Percentiles rank a stretch among this genome's conserved stretches.
Conservation (phyloP, 2,113 vertebrate species). For the Thamnaconus septentrionalis region DNA sequence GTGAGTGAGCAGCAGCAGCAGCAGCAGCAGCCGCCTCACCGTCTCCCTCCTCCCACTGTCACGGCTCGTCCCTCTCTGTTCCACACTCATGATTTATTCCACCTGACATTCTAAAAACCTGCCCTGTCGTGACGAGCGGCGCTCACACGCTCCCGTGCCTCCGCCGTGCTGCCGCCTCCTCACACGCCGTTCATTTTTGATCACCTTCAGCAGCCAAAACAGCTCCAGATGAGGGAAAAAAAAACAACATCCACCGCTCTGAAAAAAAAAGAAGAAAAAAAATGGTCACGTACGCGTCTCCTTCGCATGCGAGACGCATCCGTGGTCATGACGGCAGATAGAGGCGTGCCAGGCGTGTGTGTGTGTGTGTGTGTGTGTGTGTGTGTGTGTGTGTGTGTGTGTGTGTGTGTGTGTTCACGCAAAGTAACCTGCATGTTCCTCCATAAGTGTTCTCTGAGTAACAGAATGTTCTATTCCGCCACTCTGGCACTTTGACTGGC, state of each 20-base stretch:
- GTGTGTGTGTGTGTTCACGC: constrained; percentile 28
- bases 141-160: constrained; percentile 6
- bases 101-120: constrained; percentile 68
- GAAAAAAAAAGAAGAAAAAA: constrained; percentile 7
- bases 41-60: no score
- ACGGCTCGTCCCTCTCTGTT: constrained; percentile 14
- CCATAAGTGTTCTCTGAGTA: constrained; percentile 58
- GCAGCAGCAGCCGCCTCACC: no score
- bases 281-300: constrained; percentile 24
- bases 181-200: constrained; percentile 49
- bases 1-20: constrained; percentile 23
- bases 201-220: constrained; percentile 36
- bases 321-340: not conserved
- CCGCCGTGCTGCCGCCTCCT: constrained; percentile 14
- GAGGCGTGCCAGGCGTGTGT: not conserved
- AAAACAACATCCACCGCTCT: constrained; percentile 32
- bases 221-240: not conserved
- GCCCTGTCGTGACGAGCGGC: constrained; percentile 56
- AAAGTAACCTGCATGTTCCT: constrained; percentile 50
- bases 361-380: constrained; percentile 7
- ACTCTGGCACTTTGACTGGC: constrained; percentile 44
- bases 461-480: constrained; percentile 71
- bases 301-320: constrained; percentile 20
- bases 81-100: constrained; percentile 65
- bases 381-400: constrained; percentile 11